These are phyloP conservation scores for Drosophila mayri DNA, from an alignment of 1,140 invertebrate genomes.

Conservation along the genomic window DNA sequence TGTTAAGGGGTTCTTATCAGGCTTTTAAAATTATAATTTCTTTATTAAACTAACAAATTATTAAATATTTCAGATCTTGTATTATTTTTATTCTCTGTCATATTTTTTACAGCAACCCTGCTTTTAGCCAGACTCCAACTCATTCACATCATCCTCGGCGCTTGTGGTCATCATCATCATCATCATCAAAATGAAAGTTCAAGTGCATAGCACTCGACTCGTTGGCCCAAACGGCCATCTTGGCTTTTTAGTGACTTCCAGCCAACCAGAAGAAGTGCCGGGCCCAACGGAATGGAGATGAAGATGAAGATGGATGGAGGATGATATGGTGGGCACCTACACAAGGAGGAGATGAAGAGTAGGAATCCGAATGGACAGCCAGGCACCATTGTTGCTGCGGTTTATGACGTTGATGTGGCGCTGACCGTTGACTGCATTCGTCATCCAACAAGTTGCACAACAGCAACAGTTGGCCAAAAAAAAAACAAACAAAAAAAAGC, in stretches of 20 bases:
- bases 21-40: neutral
- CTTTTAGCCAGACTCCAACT: conserved; percentile 10
- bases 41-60: neutral
- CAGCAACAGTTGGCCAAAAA: conserved; percentile 70
- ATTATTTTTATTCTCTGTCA: neutral
- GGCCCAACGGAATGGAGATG: conserved; percentile 30
- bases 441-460: conserved; percentile 73
- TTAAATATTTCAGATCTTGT: neutral
- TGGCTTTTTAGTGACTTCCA: conserved; percentile 56
- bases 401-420: conserved; percentile 75
- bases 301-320: conserved; percentile 23
- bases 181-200: conserved; percentile 63
- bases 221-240: conserved; percentile 72
- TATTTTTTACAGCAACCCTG: conserved; percentile 18
- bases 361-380: conserved; percentile 38
- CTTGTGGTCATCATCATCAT: conserved; percentile 29
- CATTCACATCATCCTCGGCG: conserved; percentile 38
- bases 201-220: conserved; percentile 50
- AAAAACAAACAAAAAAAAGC: neutral
- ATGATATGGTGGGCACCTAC: conserved; percentile 36
- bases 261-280: conserved; percentile 68
- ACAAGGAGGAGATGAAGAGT: conserved; percentile 35
- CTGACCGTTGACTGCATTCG: conserved; percentile 50
- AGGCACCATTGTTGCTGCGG: conserved; percentile 40
- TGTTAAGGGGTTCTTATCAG: neutral